A percentile compares a stretch with the other conserved stretches of the same genome.
Evolutionary conservation across 1,140 invertebrate genomes (phyloP).

Genomic region (Antheraea pernyi): DNA sequence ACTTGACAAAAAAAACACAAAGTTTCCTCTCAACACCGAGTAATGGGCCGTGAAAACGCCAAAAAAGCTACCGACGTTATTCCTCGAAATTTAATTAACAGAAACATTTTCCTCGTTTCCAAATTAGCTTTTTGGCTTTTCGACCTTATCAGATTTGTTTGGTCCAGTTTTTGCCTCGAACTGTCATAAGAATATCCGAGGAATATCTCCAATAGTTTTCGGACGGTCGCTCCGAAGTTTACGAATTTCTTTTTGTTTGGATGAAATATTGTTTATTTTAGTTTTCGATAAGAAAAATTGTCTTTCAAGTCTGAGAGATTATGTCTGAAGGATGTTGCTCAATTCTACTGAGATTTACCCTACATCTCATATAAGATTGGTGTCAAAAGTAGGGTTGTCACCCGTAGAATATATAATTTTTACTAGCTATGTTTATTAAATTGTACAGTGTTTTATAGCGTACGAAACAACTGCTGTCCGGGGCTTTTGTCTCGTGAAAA

Average conservation of each 20-base stretch:
- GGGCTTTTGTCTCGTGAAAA: no score
- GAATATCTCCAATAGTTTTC: background rate
- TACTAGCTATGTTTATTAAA: no score
- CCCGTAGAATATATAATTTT: no score
- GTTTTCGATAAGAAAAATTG: background rate
- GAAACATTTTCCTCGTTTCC: background rate
- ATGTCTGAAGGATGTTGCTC: background rate
- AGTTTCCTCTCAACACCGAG: conserved; percentile 5
- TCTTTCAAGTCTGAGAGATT: background rate
- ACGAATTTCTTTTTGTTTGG: background rate
- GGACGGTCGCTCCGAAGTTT: background rate
- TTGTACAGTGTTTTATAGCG: no score
- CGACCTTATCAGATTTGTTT: background rate
- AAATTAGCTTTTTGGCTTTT: background rate
- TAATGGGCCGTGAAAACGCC: conserved; percentile 9
- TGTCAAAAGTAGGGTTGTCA: no score
- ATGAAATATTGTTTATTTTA: background rate
- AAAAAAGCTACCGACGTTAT: conserved; percentile 6
- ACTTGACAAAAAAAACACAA: conserved; percentile 10
- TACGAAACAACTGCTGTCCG: no score
- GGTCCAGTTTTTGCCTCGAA: background rate
- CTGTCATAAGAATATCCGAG: background rate
- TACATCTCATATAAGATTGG: background rate
- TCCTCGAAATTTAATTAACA: background rate
- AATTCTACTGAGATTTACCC: background rate